phyloP scores from a whole-genome alignment of 1,140 invertebrate species.

The Eciton burchellii region DNA sequence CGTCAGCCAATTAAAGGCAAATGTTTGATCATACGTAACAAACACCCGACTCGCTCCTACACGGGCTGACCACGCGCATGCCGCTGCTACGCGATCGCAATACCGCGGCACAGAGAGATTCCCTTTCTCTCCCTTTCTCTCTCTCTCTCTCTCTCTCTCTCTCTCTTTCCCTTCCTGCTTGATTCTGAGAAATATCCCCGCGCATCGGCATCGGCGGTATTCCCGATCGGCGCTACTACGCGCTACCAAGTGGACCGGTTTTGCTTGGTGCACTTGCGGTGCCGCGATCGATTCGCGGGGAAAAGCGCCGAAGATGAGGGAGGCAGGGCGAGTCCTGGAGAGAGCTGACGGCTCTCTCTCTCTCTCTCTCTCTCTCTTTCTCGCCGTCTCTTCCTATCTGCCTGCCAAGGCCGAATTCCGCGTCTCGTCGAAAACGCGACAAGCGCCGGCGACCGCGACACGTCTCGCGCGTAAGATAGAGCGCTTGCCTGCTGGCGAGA shows the following conservation, averaged over 20 bases:
- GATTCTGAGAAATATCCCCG: conserved; percentile 9
- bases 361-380: background rate
- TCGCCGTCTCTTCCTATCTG: conserved; percentile 18
- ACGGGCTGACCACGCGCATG: background rate
- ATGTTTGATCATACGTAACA: conserved; percentile 76
- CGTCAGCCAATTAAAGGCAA: conserved; percentile 79
- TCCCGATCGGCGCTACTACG: conserved; percentile 42
- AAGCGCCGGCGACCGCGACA: conserved; percentile 13
- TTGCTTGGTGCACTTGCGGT: background rate
- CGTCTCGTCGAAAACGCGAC: conserved; percentile 41
- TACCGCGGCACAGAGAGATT: conserved; percentile 22
- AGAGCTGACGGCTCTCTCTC: background rate
- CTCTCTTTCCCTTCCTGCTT: background rate
- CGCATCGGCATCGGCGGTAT: conserved; percentile 9
- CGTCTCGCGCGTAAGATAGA: conserved; percentile 36
- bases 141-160: conserved; percentile 16
- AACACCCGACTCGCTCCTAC: conserved; percentile 61
- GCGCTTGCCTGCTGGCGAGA: background rate
- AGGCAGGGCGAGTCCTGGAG: conserved; percentile 10
- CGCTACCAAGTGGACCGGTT: conserved; percentile 62
- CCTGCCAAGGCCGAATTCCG: conserved; percentile 37
- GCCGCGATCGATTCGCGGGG: conserved; percentile 59
- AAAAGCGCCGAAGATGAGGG: conserved; percentile 22
- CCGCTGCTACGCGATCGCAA: background rate
- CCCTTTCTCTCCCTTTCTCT: conserved; percentile 3